These are phyloP conservation scores for Syrmaticus mikado DNA, from an alignment of 2,113 vertebrate genomes.

Conservation along the genomic window DNA sequence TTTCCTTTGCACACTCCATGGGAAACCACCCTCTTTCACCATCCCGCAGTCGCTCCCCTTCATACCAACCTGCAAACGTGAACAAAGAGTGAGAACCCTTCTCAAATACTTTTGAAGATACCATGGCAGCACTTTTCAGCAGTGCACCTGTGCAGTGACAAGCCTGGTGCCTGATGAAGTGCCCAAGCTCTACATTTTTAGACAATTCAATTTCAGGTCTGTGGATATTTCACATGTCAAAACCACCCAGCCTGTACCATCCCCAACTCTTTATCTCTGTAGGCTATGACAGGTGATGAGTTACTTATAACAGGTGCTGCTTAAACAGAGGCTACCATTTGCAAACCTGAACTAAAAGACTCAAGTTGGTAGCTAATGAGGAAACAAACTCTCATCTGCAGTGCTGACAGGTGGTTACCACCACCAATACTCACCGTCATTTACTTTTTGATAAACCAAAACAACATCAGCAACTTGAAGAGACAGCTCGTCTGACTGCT, in stretches of 20 bases:
- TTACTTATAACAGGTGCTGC: not conserved
- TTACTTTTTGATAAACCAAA: conserved; percentile 87
- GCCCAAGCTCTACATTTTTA: not conserved
- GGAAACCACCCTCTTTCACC: conserved; percentile 95
- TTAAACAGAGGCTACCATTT: not conserved
- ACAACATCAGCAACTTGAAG: conserved; percentile 97
- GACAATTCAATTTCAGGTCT: not conserved
- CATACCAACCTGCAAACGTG: conserved; percentile 88
- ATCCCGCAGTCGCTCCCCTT: conserved; percentile 92
- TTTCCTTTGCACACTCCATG: conserved; percentile 87
- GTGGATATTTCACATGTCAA: not conserved
- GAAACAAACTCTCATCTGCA: not conserved
- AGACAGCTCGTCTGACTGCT: conserved; percentile 93
- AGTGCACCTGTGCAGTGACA: not conserved
- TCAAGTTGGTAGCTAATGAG: fast-evolving
- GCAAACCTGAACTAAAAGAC: not conserved
- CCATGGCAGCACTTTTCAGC: not conserved
- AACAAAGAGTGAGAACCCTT: not conserved
- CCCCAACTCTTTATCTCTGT: not conserved
- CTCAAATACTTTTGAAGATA: fast-evolving
- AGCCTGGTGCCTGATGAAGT: fast-evolving
- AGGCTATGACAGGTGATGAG: fast-evolving
- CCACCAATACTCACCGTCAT: conserved; percentile 82
- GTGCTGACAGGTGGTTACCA: not conserved
- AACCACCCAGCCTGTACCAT: fast-evolving